Percentiles rank a stretch among this genome's conserved stretches.
Evolutionary conservation across 2,888 invertebrate species (phyloP).

Genomic region (Pachycephus smyrnensis): DNA sequence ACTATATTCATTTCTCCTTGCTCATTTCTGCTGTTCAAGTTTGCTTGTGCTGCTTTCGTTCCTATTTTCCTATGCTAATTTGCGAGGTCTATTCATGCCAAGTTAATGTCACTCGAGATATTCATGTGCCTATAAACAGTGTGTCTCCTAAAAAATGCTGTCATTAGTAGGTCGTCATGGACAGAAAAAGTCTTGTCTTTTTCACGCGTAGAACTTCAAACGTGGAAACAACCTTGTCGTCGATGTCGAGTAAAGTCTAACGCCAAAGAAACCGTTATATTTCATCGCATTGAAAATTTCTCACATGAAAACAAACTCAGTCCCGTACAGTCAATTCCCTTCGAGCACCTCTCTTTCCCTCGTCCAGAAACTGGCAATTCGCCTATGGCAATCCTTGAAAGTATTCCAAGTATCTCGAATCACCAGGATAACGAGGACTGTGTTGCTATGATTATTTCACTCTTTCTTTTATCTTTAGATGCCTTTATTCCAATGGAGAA

Average conservation of each 20-base stretch:
- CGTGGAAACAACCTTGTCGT: no score
- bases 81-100: neutral
- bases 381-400: neutral
- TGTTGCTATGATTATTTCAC: neutral
- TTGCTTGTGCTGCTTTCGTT: neutral
- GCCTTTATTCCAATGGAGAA: neutral
- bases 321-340: neutral
- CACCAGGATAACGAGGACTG: neutral
- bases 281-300: neutral
- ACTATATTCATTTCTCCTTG: neutral
- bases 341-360: neutral
- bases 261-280: neutral
- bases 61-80: neutral
- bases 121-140: neutral
- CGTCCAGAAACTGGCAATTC: neutral
- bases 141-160: neutral
- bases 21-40: neutral
- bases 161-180: neutral
- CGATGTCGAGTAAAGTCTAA: neutral
- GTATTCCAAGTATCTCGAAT: neutral
- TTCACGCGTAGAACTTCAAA: neutral
- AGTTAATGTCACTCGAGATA: neutral
- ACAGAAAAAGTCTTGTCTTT: neutral
- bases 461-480: neutral
- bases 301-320: neutral